Percentiles rank a stretch among this genome's conserved stretches.
These are phyloP conservation scores for Drosophila ambigua DNA, from an alignment of 1,140 invertebrate species.

Conservation along the genomic window DNA sequence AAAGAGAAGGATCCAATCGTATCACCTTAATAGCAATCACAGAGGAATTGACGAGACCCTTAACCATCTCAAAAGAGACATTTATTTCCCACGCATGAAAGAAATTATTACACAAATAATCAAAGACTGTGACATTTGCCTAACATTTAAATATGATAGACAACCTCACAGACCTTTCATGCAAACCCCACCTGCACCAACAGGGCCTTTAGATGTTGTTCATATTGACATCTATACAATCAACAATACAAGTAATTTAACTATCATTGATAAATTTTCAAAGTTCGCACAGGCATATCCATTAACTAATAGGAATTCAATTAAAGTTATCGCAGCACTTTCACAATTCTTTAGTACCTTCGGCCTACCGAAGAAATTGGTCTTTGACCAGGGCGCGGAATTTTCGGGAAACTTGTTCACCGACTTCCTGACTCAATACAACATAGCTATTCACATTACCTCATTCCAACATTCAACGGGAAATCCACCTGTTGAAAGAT, in stretches of 20 bases:
- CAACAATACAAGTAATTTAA: neutral
- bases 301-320: slow-evolving; percentile 10
- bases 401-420: no score
- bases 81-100: neutral
- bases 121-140: no score
- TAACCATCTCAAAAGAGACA: slow-evolving; percentile 8
- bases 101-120: no score
- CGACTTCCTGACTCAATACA: no score
- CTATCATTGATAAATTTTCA: slow-evolving; percentile 12
- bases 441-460: slow-evolving; percentile 2
- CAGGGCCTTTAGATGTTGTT: slow-evolving; percentile 8
- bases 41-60: slow-evolving; percentile 17
- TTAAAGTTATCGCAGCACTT: slow-evolving; percentile 3
- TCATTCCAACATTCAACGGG: slow-evolving; percentile 9
- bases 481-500: slow-evolving; percentile 5
- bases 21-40: slow-evolving; percentile 15
- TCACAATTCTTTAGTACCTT: neutral
- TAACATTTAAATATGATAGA: slow-evolving; percentile 14
- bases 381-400: neutral
- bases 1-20: neutral
- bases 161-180: slow-evolving; percentile 14
- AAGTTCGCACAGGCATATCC: slow-evolving; percentile 22
- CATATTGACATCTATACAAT: slow-evolving; percentile 24
- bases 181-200: slow-evolving; percentile 10
- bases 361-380: neutral